A percentile compares a stretch with the other conserved stretches of the same genome.
Evolutionary conservation across 1,140 invertebrate genomes (phyloP).

Genomic region (Cecropterus lyciades): DNA sequence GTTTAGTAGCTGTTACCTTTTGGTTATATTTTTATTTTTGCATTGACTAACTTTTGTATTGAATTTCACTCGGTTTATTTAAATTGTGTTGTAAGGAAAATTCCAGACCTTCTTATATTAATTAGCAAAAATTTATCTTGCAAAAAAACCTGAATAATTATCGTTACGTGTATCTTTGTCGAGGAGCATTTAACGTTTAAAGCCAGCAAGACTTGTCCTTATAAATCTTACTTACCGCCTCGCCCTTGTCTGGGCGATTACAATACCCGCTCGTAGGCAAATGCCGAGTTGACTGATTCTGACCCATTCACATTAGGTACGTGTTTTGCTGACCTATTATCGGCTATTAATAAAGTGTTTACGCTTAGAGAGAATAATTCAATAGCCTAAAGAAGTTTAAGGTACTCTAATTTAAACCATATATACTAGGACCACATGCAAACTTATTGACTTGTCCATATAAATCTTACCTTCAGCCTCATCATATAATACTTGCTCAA

Average conservation of each 20-base stretch:
- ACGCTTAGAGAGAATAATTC: too few relatives aligned
- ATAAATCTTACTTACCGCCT: slow-evolving; percentile 31
- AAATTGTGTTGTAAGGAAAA: too few relatives aligned
- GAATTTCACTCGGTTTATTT: too few relatives aligned
- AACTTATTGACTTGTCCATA: slow-evolving; percentile 26
- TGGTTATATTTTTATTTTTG: too few relatives aligned
- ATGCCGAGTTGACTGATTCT: background rate
- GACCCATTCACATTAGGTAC: background rate
- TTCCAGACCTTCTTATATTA: too few relatives aligned
- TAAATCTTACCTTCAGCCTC: slow-evolving; percentile 30
- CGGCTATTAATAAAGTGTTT: background rate
- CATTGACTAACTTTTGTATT: too few relatives aligned
- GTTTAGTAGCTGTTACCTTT: too few relatives aligned
- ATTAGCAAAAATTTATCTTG: too few relatives aligned
- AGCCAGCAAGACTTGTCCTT: slow-evolving; percentile 19
- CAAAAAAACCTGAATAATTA: slow-evolving; percentile 33
- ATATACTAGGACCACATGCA: too few relatives aligned
- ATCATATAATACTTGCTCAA: too few relatives aligned
- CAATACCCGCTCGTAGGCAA: background rate
- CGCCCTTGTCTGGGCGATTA: slow-evolving; percentile 23
- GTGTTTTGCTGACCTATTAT: background rate
- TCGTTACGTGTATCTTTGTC: slow-evolving; percentile 23
- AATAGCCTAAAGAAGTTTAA: too few relatives aligned
- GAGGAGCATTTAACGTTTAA: slow-evolving; percentile 32
- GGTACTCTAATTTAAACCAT: too few relatives aligned